Percentiles rank a stretch among this genome's conserved stretches.
Conservation (phyloP, 2,113 vertebrate genomes). For the Thinocorus orbignyianus region DNA sequence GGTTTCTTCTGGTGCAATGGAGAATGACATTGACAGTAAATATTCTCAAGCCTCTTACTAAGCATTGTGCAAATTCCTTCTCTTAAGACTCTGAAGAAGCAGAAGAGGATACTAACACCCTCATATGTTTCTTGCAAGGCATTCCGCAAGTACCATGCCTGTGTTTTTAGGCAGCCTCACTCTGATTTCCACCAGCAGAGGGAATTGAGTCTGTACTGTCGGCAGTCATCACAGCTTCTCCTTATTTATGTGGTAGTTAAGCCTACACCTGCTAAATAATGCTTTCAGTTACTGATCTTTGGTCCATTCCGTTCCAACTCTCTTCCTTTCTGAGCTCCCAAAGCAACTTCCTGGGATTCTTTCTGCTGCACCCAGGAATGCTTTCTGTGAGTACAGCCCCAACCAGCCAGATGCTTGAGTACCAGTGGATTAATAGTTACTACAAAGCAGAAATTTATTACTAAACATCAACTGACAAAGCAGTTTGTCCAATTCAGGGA, state of each 20-base stretch:
- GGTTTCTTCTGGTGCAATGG: not conserved
- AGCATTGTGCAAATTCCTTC: not conserved
- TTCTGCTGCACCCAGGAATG: not conserved
- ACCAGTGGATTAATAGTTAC: not conserved
- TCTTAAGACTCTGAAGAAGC: not conserved
- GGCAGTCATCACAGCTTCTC: not conserved
- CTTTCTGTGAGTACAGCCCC: not conserved
- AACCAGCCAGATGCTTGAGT: not conserved
- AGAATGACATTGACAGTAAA: not conserved
- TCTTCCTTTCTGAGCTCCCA: not conserved
- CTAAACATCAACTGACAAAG: not conserved
- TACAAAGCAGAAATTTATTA: not conserved
- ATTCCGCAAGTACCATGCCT: not conserved
- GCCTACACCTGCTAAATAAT: rapidly evolving
- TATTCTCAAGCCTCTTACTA: not conserved
- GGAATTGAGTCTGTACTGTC: not conserved
- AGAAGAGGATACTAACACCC: not conserved
- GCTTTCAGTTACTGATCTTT: not conserved
- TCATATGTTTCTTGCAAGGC: not conserved
- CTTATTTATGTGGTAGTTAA: not conserved
- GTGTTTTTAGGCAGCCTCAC: not conserved
- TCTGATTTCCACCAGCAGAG: not conserved
- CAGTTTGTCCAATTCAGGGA: not conserved
- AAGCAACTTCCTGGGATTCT: not conserved
- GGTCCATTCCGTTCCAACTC: not conserved